Evolutionary conservation across 2,113 vertebrate species (phyloP), one percentile per base, ranked within the genome.

Genomic region (Pomatorhinus ruficollis): DNA sequence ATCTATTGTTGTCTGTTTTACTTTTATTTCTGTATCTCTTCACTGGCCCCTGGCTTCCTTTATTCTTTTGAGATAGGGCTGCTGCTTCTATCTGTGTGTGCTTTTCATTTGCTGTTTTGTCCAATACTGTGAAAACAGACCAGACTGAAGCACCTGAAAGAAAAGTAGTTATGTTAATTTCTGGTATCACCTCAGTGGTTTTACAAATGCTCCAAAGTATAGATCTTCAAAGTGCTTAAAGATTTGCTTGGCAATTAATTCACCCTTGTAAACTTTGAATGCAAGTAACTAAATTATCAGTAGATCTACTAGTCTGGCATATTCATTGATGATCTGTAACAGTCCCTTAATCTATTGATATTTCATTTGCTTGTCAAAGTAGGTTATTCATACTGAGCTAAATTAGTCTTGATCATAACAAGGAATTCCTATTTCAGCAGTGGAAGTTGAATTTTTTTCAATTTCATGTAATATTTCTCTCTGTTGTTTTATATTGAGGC

Each of bases 301-400:
- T 80, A 66, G 35, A 70, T 80, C 20, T 80, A 88, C 85, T 93
- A 72, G 71, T 45, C n/a, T 90, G n/a, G 44, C 40, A 44, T 69
- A 88, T 89, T n/a, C 59, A 61, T 89, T 80, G 91, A 74, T 90
- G 57, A 79, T 80, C 71, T 5, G 2, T 77, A 87, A 50, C 78
- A 93, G 54, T 90, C 31, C 61, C 35, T 90, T 85, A 68, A 86
- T 89, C 54, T 83, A 91, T 75, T 63, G 83, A 42, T 93, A 53
- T 74, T 97, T 94, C 47, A 78, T 91, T 95, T 92, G 11, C 45
- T 37, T 90, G 76, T 92, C 63, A 66, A 74, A 94, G 53, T 35
- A 37, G 52, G 17, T 84, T 91, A 57, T 69, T 85, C 70, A 78
- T 60, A 27, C 54, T 72, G 83, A 92, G 33, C 31, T 78, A 75